phyloP scores from a whole-genome alignment of 2,113 vertebrate species.

The Chionis minor region DNA sequence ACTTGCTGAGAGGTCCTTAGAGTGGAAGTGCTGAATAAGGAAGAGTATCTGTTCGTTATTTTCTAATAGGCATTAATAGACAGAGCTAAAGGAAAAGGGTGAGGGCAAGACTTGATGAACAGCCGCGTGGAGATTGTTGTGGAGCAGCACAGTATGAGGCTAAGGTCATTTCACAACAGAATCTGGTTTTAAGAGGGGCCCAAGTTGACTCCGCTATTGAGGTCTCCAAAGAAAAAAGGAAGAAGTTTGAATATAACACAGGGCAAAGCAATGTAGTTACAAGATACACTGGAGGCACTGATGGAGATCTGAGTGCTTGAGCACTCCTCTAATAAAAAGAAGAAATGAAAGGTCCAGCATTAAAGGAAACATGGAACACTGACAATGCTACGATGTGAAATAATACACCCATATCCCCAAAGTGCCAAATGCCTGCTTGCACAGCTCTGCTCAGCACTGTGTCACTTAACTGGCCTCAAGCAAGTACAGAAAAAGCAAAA shows the following conservation, averaged over 20 bases:
- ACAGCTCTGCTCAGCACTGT: neutral
- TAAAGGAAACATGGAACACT: neutral
- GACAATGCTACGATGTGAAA: neutral
- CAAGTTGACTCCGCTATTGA: neutral
- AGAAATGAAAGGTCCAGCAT: neutral
- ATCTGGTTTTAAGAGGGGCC: neutral
- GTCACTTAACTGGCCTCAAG: neutral
- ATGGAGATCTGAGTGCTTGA: neutral
- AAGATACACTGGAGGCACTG: neutral
- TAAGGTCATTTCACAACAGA: neutral
- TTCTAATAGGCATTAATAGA: neutral
- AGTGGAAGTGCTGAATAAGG: neutral
- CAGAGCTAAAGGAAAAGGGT: neutral
- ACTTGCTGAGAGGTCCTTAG: neutral
- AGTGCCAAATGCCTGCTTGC: neutral
- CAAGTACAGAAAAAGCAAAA: neutral
- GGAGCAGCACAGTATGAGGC: neutral
- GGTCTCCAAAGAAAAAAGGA: neutral
- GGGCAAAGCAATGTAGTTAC: neutral
- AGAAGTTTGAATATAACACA: neutral
- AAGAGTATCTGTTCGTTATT: neutral
- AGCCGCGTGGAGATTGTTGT: neutral
- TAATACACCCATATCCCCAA: neutral
- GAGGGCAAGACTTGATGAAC: neutral
- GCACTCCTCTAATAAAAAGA: neutral